A percentile compares a stretch with the other conserved stretches of the same genome.
Evolutionary conservation across 1,140 invertebrate genomes (phyloP).

Genomic region (Idris sp.): DNA sequence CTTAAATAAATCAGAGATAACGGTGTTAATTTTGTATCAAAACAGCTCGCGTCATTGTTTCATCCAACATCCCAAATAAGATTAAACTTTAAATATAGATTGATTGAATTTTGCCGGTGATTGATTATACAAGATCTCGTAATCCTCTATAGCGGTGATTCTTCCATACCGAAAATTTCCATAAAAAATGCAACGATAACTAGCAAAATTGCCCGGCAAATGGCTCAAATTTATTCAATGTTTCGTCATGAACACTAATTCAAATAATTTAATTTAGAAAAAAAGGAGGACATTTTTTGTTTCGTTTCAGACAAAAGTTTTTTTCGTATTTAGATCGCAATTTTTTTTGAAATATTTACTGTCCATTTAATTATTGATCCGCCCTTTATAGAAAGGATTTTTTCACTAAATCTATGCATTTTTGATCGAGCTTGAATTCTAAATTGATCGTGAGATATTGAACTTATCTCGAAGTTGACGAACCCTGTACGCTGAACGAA

Average conservation of each 20-base stretch:
- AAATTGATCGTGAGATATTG: constrained; percentile 32
- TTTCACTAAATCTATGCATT: constrained; percentile 25
- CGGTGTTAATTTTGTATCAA: constrained; percentile 11
- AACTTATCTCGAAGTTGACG: constrained; percentile 57
- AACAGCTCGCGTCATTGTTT: constrained; percentile 9
- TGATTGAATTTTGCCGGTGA: constrained; percentile 27
- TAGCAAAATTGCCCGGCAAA: too few relatives aligned
- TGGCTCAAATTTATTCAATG: too few relatives aligned
- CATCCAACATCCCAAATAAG: constrained; percentile 18
- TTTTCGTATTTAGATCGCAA: too few relatives aligned
- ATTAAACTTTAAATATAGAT: constrained; percentile 32
- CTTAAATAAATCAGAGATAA: constrained; percentile 12
- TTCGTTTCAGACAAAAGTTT: too few relatives aligned
- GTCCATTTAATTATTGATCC: too few relatives aligned
- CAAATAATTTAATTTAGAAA: too few relatives aligned
- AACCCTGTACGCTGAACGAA: constrained; percentile 59
- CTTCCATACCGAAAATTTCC: constrained; percentile 20
- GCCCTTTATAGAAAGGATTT: neutral
- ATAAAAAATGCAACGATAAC: too few relatives aligned
- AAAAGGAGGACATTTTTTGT: too few relatives aligned
- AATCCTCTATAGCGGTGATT: constrained; percentile 31
- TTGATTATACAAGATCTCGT: constrained; percentile 32
- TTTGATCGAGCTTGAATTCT: constrained; percentile 9
- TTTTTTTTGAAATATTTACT: constrained; percentile 22
- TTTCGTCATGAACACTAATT: too few relatives aligned